Conservation (phyloP, 23 tunicate genomes). For the Pegea sp. region DNA sequence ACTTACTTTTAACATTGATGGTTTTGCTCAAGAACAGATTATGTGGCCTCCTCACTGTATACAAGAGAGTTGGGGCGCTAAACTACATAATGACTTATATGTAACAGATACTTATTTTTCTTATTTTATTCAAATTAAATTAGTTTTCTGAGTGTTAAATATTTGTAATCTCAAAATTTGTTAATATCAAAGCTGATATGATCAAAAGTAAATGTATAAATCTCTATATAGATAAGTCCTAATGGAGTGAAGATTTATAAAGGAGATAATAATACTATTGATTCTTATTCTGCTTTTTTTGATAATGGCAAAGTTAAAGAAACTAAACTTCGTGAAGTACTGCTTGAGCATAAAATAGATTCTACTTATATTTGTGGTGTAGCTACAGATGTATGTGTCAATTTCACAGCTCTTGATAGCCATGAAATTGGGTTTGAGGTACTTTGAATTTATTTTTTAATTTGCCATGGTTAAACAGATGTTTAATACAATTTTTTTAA, state of each 20-base stretch:
- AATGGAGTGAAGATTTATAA: constrained; percentile 17
- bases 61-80: constrained; percentile 50
- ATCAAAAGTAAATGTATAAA: too few relatives aligned
- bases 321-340: constrained; percentile 18
- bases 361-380: constrained; percentile 52
- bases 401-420: constrained; percentile 40
- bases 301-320: constrained; percentile 41
- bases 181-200: too few relatives aligned
- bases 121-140: background rate
- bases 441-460: too few relatives aligned
- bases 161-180: too few relatives aligned
- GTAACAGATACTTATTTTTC: background rate
- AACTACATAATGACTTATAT: constrained; percentile 33
- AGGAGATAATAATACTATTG: constrained; percentile 19
- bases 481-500: too few relatives aligned
- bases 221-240: constrained; percentile 20
- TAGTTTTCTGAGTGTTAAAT: too few relatives aligned
- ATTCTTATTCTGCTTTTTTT: constrained; percentile 82
- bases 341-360: constrained; percentile 18
- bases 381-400: constrained; percentile 77
- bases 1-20: too few relatives aligned
- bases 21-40: too few relatives aligned
- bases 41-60: constrained; percentile 83
- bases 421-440: constrained; percentile 53
- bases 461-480: too few relatives aligned